phyloP scores from a whole-genome alignment of 2,113 vertebrate species.

The Paralichthys olivaceus region DNA sequence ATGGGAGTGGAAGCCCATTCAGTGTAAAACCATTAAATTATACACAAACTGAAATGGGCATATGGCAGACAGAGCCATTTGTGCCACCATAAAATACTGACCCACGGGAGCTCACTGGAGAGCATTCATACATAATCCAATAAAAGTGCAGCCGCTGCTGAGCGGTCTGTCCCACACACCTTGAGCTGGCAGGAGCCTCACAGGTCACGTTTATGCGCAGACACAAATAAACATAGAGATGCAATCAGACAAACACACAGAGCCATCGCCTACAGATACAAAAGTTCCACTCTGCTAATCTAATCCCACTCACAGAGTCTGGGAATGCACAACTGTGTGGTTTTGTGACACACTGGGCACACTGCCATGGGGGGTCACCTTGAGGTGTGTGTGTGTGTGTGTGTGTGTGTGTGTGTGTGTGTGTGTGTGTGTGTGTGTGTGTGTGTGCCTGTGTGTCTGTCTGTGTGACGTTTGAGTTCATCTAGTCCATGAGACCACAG shows the following conservation, averaged over 20 bases:
- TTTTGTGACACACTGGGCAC: slow-evolving; percentile 73
- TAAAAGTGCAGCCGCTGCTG: slow-evolving; percentile 46
- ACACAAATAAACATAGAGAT: slow-evolving; percentile 65
- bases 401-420: slow-evolving; percentile 48
- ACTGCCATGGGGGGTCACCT: slow-evolving; percentile 73
- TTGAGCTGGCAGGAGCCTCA: slow-evolving; percentile 42
- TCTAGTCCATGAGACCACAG: slow-evolving; percentile 53
- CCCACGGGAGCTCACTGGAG: slow-evolving; percentile 20
- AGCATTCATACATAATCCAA: slow-evolving; percentile 36
- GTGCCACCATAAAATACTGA: slow-evolving; percentile 44
- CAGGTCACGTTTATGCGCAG: slow-evolving; percentile 36
- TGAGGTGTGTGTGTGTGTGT: slow-evolving; percentile 52
- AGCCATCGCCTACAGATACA: slow-evolving; percentile 49
- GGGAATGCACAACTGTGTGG: slow-evolving; percentile 72
- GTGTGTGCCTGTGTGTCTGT: slow-evolving; percentile 14
- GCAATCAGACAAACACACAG: slow-evolving; percentile 52
- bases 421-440: slow-evolving; percentile 13
- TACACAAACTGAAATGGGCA: slow-evolving; percentile 34
- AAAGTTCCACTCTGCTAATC: slow-evolving; percentile 69
- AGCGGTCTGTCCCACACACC: slow-evolving; percentile 61
- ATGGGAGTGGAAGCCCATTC: background rate
- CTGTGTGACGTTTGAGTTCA: slow-evolving; percentile 33
- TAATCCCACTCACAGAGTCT: slow-evolving; percentile 72
- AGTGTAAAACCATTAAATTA: slow-evolving; percentile 42
- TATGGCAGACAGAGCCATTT: slow-evolving; percentile 44